Evolutionary conservation across 2,797 vertebrate species (phyloP), one percentile per base, ranked within the genome.

Genomic region (Hippopotamyrus pictus): DNA sequence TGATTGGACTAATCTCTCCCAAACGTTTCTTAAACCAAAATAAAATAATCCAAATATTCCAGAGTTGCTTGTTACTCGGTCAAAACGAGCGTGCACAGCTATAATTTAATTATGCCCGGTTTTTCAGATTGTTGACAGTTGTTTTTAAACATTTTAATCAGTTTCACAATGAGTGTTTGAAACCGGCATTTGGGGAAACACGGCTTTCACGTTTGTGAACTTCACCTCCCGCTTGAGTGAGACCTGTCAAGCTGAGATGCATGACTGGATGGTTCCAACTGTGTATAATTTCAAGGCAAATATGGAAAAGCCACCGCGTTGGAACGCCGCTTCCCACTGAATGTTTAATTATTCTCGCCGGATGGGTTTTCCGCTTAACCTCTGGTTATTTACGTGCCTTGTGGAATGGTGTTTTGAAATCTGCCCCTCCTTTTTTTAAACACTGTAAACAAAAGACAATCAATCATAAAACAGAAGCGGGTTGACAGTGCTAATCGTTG

Each of bases 391-490:
- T 96, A 95, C 94, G 91, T 95, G 92, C 94, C 92, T 91, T 92
- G 89, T 92, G 90, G 92, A 95, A 92, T 92, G 90, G 94, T 95
- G 96, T 96, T 96, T 96, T 96, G 92, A 96, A 95, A 95, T 94
- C 92, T 93, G 94, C 93, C 93, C 90, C 69, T 37, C 69, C 62
- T 90, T 90, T 93, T 96, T 83, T 95, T 95, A 96, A 96, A 95
- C 95, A 95, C 88, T 93, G 95, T 96, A 96, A 96, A 96, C 95
- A 96, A 96, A 83, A 96, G 94, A 93, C 94, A 92, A 96, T 96
- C 94, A 93, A 96, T 97, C 96, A 96, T 96, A 95, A 96, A 91
- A 88, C 88, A 44, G 44, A 14, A 46, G 25, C 19, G 7, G 90
- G 90, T 87, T 89, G 95, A 94, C 94, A 95, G 93, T 92, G 91